These are phyloP conservation scores for Griposia aprilina DNA, from an alignment of 2,888 invertebrate genomes.

Conservation along the genomic window DNA sequence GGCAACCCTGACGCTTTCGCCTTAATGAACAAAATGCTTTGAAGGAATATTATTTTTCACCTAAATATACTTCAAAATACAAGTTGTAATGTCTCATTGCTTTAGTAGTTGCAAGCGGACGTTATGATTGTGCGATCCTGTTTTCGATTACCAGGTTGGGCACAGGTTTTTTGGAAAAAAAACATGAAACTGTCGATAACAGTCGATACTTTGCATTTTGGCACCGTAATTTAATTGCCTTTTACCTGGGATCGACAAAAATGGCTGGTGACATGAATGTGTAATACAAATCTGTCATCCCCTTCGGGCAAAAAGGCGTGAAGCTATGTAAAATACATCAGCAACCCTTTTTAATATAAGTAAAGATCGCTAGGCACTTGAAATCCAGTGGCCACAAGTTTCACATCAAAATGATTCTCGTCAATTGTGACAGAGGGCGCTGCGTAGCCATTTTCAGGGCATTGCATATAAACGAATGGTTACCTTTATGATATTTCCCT, in stretches of 20 bases:
- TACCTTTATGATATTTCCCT: not conserved
- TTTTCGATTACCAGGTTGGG: too few species aligned
- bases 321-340: not conserved
- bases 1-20: too few species aligned
- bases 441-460: not conserved
- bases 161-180: too few species aligned
- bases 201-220: not conserved
- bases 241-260: not conserved
- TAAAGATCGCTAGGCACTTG: not conserved
- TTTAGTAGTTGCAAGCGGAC: too few species aligned
- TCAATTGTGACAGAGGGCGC: not conserved
- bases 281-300: not conserved
- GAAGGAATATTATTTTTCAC: too few species aligned
- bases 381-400: slow-evolving; percentile 4
- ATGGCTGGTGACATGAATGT: not conserved
- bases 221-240: not conserved
- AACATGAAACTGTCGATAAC: not conserved
- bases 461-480: not conserved
- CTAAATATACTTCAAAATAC: too few species aligned
- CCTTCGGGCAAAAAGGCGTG: not conserved
- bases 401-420: not conserved
- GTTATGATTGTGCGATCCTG: too few species aligned
- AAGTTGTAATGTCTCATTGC: too few species aligned
- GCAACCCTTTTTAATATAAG: not conserved
- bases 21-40: too few species aligned